Conservation (phyloP, 2,113 vertebrate species). For the Rattus norvegicus region DNA sequence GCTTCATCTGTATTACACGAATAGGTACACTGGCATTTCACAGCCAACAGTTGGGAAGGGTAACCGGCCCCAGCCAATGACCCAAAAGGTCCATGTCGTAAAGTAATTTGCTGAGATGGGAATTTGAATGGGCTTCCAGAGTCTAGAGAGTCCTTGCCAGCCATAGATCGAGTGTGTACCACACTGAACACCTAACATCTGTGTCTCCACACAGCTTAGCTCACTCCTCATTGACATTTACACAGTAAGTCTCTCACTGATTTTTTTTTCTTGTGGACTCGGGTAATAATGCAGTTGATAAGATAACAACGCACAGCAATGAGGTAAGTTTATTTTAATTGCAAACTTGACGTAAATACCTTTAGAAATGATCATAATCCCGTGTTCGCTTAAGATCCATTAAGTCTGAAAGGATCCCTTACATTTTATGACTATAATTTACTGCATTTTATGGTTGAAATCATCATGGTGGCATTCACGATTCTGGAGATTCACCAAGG, state of each 20-base stretch:
- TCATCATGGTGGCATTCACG: slow-evolving; percentile 35
- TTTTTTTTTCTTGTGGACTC: neutral
- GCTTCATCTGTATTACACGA: fast-evolving
- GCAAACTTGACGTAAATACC: slow-evolving; percentile 51
- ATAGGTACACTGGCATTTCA: neutral
- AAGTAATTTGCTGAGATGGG: neutral
- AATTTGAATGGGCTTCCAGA: neutral
- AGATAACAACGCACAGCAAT: neutral
- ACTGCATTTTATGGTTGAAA: slow-evolving; percentile 49
- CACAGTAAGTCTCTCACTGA: neutral
- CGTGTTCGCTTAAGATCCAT: slow-evolving; percentile 24
- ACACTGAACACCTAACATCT: neutral
- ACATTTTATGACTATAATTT: slow-evolving; percentile 10
- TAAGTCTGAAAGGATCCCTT: slow-evolving; percentile 11
- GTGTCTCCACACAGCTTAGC: neutral
- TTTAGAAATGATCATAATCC: slow-evolving; percentile 57
- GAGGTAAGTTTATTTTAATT: slow-evolving; percentile 55
- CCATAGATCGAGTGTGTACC: neutral
- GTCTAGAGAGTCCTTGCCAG: neutral
- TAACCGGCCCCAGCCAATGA: neutral
- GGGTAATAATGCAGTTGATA: neutral
- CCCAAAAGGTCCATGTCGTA: neutral
- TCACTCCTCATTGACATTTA: neutral
- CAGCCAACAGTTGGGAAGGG: neutral
- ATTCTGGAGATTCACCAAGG: slow-evolving; percentile 55